phyloP scores from a whole-genome alignment of 2,113 vertebrate species.

The Chamaea fasciata region DNA sequence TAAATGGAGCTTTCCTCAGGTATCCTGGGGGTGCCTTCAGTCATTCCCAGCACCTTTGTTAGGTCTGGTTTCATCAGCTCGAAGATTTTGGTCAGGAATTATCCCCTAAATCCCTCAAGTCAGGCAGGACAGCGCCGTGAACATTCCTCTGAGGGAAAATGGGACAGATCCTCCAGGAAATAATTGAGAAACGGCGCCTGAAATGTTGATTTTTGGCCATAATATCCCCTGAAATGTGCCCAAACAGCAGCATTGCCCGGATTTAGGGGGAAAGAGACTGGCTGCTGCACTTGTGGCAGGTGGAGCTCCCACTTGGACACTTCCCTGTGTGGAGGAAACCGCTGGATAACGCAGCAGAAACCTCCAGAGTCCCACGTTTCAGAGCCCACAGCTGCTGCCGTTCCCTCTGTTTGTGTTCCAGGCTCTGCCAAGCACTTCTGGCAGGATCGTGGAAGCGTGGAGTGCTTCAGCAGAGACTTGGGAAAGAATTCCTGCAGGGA shows the following conservation, averaged over 20 bases:
- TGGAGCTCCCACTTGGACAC: background rate
- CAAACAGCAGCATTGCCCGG: background rate
- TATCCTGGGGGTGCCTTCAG: background rate
- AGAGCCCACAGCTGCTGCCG: background rate
- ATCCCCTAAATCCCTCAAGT: background rate
- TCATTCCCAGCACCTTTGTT: background rate
- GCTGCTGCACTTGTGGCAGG: background rate
- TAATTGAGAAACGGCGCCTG: background rate
- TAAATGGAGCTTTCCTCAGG: background rate
- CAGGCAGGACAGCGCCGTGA: background rate
- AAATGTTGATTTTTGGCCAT: background rate
- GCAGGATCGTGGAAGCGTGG: background rate
- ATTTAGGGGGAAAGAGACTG: background rate
- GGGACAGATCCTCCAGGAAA: background rate
- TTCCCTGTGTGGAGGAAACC: background rate
- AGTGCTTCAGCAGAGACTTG: background rate
- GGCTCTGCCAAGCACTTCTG: constrained; percentile 1
- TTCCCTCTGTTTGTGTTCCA: background rate
- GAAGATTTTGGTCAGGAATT: background rate
- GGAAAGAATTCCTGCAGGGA: background rate
- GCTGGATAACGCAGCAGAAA: background rate
- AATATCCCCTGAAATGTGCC: background rate
- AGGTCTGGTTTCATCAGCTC: background rate
- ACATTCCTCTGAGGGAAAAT: background rate
- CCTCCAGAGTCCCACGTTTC: background rate